Percentiles rank a stretch among this genome's conserved stretches.
phyloP scores from a whole-genome alignment of 2,113 vertebrate genomes.

The Butorides virescens region DNA sequence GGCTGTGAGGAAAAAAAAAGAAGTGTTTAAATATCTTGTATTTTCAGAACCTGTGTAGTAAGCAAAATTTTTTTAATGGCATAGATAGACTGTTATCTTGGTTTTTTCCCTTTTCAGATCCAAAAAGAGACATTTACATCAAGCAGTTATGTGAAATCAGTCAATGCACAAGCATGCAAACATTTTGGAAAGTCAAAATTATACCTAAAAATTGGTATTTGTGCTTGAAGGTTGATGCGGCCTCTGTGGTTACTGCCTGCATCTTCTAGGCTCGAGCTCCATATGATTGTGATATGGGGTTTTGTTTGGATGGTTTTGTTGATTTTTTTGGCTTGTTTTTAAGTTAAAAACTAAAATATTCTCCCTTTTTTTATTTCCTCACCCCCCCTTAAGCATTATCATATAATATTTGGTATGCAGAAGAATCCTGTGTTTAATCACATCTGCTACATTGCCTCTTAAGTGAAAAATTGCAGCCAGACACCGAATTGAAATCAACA shows the following conservation, averaged over 20 bases:
- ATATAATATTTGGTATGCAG: background rate
- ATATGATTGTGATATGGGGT: background rate
- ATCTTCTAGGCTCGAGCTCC: background rate
- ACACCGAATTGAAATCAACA: background rate
- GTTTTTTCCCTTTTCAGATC: accelerated
- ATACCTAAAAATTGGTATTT: background rate
- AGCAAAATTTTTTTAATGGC: background rate
- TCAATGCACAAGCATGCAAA: background rate
- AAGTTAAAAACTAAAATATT: background rate
- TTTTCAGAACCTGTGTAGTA: background rate
- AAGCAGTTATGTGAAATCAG: background rate
- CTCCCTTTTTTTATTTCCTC: background rate
- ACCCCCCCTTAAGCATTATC: background rate
- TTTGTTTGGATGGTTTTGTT: background rate
- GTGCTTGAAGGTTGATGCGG: background rate
- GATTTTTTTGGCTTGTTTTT: background rate
- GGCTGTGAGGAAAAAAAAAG: background rate
- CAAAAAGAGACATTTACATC: background rate
- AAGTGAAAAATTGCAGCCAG: background rate
- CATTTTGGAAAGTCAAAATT: background rate
- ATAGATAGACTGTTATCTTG: background rate
- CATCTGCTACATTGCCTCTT: background rate
- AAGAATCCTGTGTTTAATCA: background rate
- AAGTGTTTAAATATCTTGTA: background rate
- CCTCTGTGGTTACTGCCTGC: background rate